Conservation (phyloP, 1,140 invertebrate species). For the Leucophenga varia region DNA sequence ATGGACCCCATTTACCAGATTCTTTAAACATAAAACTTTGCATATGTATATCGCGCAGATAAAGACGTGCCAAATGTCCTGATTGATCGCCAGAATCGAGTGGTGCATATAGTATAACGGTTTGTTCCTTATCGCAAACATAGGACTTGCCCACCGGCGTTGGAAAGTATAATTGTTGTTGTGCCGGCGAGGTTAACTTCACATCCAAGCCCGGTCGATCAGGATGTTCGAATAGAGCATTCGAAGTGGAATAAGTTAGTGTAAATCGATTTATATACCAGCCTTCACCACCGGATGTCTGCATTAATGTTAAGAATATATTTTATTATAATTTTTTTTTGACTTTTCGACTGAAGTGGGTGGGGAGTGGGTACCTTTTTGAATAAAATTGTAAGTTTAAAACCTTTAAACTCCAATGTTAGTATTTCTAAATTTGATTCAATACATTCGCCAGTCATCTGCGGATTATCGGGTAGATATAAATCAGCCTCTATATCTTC, state of each 20-base stretch:
- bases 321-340: background rate
- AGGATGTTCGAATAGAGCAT: constrained; percentile 60
- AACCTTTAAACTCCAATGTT: constrained; percentile 71
- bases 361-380: constrained; percentile 65
- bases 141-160: constrained; percentile 85
- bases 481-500: constrained; percentile 67
- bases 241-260: constrained; percentile 64
- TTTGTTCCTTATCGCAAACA: constrained; percentile 68
- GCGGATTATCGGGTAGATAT: constrained; percentile 66
- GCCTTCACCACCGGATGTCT: constrained; percentile 73
- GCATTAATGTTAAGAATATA: constrained; percentile 31
- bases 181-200: constrained; percentile 62
- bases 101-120: constrained; percentile 49
- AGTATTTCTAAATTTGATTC: constrained; percentile 69
- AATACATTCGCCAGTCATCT: constrained; percentile 67
- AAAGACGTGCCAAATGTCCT: constrained; percentile 60
- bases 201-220: constrained; percentile 58
- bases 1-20: constrained; percentile 61
- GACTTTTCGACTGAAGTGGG: constrained; percentile 1
- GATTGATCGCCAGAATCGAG: constrained; percentile 49
- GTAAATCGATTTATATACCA: constrained; percentile 79
- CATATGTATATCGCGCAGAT: constrained; percentile 61
- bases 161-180: constrained; percentile 70
- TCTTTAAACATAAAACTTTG: constrained; percentile 66
- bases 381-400: constrained; percentile 68